Evolutionary conservation across 1,140 invertebrate species (phyloP), one percentile per base, ranked within the genome.

Genomic region (Sycophila sp.): DNA sequence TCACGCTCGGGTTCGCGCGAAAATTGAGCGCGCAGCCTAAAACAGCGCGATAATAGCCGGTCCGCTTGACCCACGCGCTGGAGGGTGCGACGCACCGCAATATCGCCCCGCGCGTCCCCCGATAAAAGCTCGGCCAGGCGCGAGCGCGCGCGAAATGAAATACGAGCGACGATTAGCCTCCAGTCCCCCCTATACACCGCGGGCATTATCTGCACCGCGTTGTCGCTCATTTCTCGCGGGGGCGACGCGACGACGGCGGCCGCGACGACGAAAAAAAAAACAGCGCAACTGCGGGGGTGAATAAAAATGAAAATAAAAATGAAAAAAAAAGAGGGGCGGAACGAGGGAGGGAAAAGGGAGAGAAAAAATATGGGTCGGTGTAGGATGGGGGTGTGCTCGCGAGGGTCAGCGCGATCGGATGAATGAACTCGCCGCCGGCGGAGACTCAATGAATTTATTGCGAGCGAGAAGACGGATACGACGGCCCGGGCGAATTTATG

Each of bases 131-230:
- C 19, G 30, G 38, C 42, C 19, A 40, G 36, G 10, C 22, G 62
- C 30, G 45, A 19, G 30, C 24, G 19, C 32, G 58, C 58, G 24
- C 17, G 19, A 62, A 42, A 62, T 63, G 55, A 60, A 63, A 62
- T 59, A 58, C 47, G 28, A 51, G 66, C 45, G 36, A 47, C 40
- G 59, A 72, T 75, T 73, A 68, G 56, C 55, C 26, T 5, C 4
- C 30, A 24, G 36, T 58, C 55, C 5, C n/a, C n/a, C n/a, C n/a
- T n/a, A n/a, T n/a, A n/a, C n/a, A n/a, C n/a, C 30, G 38, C 49
- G 13, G 11, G 10, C 56, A 60, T 60, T 69, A 60, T 60, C 45
- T 58, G 15, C 38, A 30, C 3, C 30, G 28, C 4, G 30, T 55
- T 19, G 11, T 56, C 11, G 24, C 19, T 24, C 36, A 30, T 40